A percentile compares a stretch with the other conserved stretches of the same genome.
Evolutionary conservation across 1,140 invertebrate genomes (phyloP).

Genomic region (Polypedilum pembai): DNA sequence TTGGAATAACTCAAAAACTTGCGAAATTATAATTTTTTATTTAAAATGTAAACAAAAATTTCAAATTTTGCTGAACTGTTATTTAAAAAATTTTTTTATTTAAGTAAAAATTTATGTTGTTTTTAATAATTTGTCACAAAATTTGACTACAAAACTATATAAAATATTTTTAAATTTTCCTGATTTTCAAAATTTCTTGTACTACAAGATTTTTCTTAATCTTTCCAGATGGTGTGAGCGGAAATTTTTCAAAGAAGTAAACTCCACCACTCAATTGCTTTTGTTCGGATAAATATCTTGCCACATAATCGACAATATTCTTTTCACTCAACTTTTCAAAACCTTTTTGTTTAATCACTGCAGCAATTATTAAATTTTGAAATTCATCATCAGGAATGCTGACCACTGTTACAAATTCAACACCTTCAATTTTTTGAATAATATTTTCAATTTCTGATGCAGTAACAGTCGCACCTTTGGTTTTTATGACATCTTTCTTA

Average conservation of each 20-base stretch:
- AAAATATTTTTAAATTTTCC: no score
- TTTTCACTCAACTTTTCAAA: neutral
- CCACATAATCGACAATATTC: neutral
- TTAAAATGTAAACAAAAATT: no score
- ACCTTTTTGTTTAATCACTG: neutral
- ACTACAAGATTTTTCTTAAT: no score
- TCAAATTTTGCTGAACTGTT: no score
- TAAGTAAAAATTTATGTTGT: no score
- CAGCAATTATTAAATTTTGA: neutral
- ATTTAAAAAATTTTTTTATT: no score
- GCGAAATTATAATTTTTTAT: no score
- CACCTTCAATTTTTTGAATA: conserved; percentile 60
- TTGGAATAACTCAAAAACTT: no score
- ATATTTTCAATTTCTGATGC: conserved; percentile 81
- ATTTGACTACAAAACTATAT: no score
- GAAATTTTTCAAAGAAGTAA: conserved; percentile 31
- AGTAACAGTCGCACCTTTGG: conserved; percentile 36
- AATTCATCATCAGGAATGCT: conserved; percentile 59
- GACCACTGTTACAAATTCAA: conserved; percentile 73
- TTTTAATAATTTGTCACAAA: no score
- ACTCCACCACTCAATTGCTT: conserved; percentile 31
- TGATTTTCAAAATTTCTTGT: no score
- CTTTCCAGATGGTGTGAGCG: conserved; percentile 22
- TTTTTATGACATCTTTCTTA: conserved; percentile 72
- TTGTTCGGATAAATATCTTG: neutral